Evolutionary conservation across 1,140 invertebrate genomes (phyloP).

Genomic region (Drosophila lini): DNA sequence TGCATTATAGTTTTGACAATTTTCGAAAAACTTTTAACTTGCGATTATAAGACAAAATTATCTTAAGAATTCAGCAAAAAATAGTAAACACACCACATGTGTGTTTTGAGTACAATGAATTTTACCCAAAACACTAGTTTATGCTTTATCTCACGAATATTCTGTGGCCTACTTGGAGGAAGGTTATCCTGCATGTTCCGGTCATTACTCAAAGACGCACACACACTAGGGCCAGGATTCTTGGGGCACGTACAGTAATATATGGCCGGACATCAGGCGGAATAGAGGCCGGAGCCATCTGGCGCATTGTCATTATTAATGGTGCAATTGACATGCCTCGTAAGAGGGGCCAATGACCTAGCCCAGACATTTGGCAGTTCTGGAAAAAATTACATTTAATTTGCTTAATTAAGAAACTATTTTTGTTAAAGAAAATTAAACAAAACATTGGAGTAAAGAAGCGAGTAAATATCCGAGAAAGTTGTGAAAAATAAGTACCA

Average conservation of each 20-base stretch:
- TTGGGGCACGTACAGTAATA: conserved; percentile 28
- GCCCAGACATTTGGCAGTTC: neutral
- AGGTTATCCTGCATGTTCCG: conserved; percentile 11
- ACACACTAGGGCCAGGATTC: conserved; percentile 6
- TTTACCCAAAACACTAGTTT: conserved; percentile 1
- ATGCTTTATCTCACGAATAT: conserved; percentile 3
- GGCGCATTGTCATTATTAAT: conserved; percentile 72
- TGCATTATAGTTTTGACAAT: conserved; percentile 11
- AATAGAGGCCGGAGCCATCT: conserved; percentile 20
- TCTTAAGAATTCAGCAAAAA: neutral
- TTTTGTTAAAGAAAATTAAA: neutral
- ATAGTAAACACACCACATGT: neutral
- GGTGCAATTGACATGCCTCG: conserved; percentile 64
- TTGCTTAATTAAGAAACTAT: neutral
- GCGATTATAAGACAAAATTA: conserved; percentile 3
- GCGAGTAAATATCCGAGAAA: too few relatives aligned
- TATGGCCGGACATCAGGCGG: conserved; percentile 23
- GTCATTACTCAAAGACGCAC: conserved; percentile 20
- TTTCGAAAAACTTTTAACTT: neutral
- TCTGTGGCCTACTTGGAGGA: neutral
- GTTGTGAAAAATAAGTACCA: too few relatives aligned
- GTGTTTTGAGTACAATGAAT: neutral
- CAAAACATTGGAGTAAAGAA: neutral
- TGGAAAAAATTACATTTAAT: neutral
- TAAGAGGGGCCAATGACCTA: neutral